These are phyloP conservation scores for Catalaphyllia jardinei DNA, from an alignment of 64 coral and sea anemone species.

Conservation along the genomic window DNA sequence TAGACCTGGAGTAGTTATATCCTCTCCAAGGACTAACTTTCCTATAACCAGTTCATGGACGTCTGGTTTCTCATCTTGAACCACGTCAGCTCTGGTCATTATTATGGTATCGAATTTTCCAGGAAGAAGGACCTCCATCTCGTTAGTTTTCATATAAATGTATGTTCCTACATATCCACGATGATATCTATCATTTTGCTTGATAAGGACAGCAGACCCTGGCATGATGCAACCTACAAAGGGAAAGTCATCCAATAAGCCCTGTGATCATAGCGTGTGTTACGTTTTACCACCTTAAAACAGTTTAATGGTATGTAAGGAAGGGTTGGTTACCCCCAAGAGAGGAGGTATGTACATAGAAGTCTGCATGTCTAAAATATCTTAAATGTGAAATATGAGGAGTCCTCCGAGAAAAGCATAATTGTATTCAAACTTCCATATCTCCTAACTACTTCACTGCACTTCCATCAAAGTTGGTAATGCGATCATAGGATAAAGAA, in stretches of 20 bases:
- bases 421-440: too few species aligned
- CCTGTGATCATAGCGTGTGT: background rate
- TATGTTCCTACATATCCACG: background rate
- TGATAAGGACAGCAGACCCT: background rate
- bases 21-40: background rate
- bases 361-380: too few species aligned
- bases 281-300: background rate
- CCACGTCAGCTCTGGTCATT: background rate
- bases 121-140: background rate
- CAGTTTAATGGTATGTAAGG: background rate
- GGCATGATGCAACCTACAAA: background rate
- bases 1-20: background rate
- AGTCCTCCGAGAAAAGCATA: too few species aligned
- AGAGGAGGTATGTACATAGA: too few species aligned
- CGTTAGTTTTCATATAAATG: background rate
- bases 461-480: too few species aligned
- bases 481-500: too few species aligned
- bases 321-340: background rate
- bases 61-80: conserved; percentile 4
- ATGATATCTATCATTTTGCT: background rate
- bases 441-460: too few species aligned
- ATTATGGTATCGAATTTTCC: too few species aligned
- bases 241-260: background rate
- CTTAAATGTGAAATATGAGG: too few species aligned
- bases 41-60: background rate